Conservation (phyloP, 30 jellyfish, hydroid and myxozoan genomes). For the Cassiopea andromeda region DNA sequence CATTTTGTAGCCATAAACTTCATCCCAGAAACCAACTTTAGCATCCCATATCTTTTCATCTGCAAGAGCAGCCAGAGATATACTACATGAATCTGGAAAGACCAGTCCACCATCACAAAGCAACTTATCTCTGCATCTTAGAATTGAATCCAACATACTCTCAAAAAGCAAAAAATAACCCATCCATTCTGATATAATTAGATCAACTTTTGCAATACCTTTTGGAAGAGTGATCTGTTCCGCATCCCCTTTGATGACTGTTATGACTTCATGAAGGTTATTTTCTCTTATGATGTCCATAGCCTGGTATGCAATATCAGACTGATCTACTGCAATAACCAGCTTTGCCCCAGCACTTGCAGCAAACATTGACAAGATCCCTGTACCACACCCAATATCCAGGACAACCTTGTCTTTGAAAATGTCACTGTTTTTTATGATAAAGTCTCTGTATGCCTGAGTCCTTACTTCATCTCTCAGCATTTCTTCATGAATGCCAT, state of each 20-base stretch:
- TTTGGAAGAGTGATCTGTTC: conserved; percentile 65
- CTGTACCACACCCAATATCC: conserved; percentile 96
- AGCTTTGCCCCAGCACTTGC: conserved; percentile 93
- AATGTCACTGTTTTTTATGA: conserved; percentile 38
- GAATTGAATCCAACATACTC: conserved; percentile 90
- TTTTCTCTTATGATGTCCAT: conserved; percentile 94
- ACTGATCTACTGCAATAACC: conserved; percentile 90
- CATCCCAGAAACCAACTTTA: conserved; percentile 84
- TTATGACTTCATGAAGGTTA: conserved; percentile 62
- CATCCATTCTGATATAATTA: conserved; percentile 98
- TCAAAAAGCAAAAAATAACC: conserved; percentile 96
- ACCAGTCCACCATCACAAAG: conserved; percentile 63
- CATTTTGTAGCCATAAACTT: conserved; percentile 94
- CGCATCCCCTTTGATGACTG: conserved; percentile 77
- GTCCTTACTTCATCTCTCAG: conserved; percentile 87
- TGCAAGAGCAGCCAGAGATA: conserved; percentile 66
- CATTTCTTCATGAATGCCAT: conserved; percentile 98
- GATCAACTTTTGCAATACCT: conserved; percentile 75
- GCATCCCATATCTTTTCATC: conserved; percentile 74
- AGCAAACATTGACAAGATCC: conserved; percentile 92
- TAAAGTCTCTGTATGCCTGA: conserved; percentile 77
- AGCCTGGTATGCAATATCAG: conserved; percentile 95
- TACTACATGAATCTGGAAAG: conserved; percentile 82
- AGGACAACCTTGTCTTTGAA: conserved; percentile 73
- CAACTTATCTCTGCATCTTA: conserved; percentile 82